phyloP scores from a whole-genome alignment of 2,888 invertebrate genomes.

The Eupeodes latifasciatus region DNA sequence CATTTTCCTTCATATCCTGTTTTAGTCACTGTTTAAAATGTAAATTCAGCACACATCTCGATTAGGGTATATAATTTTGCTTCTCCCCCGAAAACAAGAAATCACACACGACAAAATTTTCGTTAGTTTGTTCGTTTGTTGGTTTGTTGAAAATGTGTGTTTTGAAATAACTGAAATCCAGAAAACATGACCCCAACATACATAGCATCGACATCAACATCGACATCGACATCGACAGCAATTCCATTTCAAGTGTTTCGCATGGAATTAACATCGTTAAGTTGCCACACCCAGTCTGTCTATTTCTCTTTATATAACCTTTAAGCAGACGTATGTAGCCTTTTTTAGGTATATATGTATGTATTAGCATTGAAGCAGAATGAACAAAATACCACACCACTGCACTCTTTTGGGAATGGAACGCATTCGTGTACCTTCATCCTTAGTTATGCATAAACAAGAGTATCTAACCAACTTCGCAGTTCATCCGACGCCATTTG shows the following conservation, averaged over 20 bases:
- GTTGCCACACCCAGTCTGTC: conserved; percentile 72
- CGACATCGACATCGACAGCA: conserved; percentile 62
- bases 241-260: conserved; percentile 61
- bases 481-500: conserved; percentile 73
- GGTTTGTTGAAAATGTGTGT: conserved; percentile 63
- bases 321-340: no score
- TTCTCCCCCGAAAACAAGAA: conserved; percentile 24
- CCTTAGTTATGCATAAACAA: conserved; percentile 58
- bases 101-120: conserved; percentile 56
- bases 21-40: conserved; percentile 41
- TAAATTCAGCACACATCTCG: conserved; percentile 42
- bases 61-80: not conserved
- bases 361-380: conserved; percentile 6
- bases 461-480: conserved; percentile 60
- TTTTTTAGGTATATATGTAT: not conserved
- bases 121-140: conserved; percentile 28
- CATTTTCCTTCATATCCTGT: conserved; percentile 46
- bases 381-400: not conserved
- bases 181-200: conserved; percentile 61
- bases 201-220: conserved; percentile 57
- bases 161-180: conserved; percentile 60
- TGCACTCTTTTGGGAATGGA: conserved; percentile 30
- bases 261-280: conserved; percentile 75
- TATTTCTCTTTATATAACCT: not conserved
- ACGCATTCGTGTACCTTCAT: conserved; percentile 36